These are phyloP conservation scores for Anoplopoma fimbria DNA, from an alignment of 2,113 vertebrate species.

Conservation along the genomic window DNA sequence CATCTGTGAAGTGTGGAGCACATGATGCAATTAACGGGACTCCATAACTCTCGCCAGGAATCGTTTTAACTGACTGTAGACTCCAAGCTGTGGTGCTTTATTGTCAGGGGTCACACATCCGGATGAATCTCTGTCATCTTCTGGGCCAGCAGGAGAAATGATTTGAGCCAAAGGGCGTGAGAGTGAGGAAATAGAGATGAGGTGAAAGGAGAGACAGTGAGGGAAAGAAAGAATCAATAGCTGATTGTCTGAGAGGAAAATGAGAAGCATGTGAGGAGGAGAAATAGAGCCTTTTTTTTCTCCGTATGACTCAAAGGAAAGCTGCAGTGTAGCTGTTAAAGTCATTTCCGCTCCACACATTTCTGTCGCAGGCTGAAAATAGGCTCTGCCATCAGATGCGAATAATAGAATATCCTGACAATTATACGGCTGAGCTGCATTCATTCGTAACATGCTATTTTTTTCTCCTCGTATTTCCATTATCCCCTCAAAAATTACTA, in stretches of 20 bases:
- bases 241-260: slow-evolving; percentile 29
- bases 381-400: slow-evolving; percentile 49
- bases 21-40: slow-evolving; percentile 43
- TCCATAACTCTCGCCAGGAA: slow-evolving; percentile 45
- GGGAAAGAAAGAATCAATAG: slow-evolving; percentile 41
- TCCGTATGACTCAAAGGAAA: slow-evolving; percentile 38
- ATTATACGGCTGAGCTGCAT: slow-evolving; percentile 17
- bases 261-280: slow-evolving; percentile 2
- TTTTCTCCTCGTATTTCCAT: slow-evolving; percentile 25
- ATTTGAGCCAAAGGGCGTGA: slow-evolving; percentile 30
- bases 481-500: slow-evolving; percentile 29
- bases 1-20: slow-evolving; percentile 20
- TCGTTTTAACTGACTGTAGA: slow-evolving; percentile 19
- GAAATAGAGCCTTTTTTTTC: slow-evolving; percentile 22
- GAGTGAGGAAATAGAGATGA: slow-evolving; percentile 36
- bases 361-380: slow-evolving; percentile 53
- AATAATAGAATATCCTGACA: slow-evolving; percentile 49
- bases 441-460: slow-evolving; percentile 21
- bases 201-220: slow-evolving; percentile 10
- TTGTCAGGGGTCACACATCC: slow-evolving; percentile 32
- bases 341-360: slow-evolving; percentile 44
- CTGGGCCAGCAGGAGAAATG: slow-evolving; percentile 10
- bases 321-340: slow-evolving; percentile 43
- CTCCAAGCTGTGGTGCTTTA: slow-evolving; percentile 23
- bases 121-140: slow-evolving; percentile 49